A percentile compares a stretch with the other conserved stretches of the same genome.
phyloP scores from a whole-genome alignment of 2,797 vertebrate genomes.

The Antennarius maculatus region DNA sequence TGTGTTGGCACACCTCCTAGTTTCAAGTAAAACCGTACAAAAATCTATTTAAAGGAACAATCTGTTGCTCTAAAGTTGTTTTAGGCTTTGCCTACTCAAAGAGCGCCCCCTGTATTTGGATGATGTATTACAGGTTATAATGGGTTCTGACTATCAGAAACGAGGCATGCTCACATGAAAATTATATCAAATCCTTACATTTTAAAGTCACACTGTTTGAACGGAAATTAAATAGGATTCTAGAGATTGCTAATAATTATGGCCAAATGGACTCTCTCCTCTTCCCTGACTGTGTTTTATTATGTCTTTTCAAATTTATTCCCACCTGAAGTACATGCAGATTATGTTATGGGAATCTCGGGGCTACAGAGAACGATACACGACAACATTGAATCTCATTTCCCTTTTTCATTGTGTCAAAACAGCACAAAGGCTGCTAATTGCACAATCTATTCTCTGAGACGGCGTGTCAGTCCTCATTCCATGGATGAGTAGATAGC shows the following conservation, averaged over 20 bases:
- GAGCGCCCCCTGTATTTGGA: slow-evolving; percentile 56
- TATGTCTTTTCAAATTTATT: slow-evolving; percentile 31
- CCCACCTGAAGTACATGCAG: slow-evolving; percentile 58
- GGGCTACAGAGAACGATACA: slow-evolving; percentile 51
- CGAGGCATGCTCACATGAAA: slow-evolving; percentile 3
- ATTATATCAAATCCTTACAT: slow-evolving; percentile 22
- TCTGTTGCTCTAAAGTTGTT: slow-evolving; percentile 19
- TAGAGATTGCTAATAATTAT: slow-evolving; percentile 48
- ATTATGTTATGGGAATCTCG: slow-evolving; percentile 61
- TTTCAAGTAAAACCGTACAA: neutral
- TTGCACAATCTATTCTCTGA: slow-evolving; percentile 80
- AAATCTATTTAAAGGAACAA: slow-evolving; percentile 8
- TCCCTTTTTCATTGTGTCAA: slow-evolving; percentile 78
- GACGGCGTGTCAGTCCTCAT: slow-evolving; percentile 82
- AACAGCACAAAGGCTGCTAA: slow-evolving; percentile 79
- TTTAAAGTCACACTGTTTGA: slow-evolving; percentile 22
- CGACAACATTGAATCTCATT: slow-evolving; percentile 76
- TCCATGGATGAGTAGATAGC: slow-evolving; percentile 81
- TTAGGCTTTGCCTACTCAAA: slow-evolving; percentile 52
- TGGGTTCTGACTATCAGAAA: slow-evolving; percentile 9
- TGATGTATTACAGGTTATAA: slow-evolving; percentile 27
- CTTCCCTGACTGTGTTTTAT: slow-evolving; percentile 27
- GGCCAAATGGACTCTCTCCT: slow-evolving; percentile 28
- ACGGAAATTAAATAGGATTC: neutral
- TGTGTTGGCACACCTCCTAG: no score